A percentile compares a stretch with the other conserved stretches of the same genome.
Conservation (phyloP, 2,888 invertebrate species). For the Eilema griseolum region DNA sequence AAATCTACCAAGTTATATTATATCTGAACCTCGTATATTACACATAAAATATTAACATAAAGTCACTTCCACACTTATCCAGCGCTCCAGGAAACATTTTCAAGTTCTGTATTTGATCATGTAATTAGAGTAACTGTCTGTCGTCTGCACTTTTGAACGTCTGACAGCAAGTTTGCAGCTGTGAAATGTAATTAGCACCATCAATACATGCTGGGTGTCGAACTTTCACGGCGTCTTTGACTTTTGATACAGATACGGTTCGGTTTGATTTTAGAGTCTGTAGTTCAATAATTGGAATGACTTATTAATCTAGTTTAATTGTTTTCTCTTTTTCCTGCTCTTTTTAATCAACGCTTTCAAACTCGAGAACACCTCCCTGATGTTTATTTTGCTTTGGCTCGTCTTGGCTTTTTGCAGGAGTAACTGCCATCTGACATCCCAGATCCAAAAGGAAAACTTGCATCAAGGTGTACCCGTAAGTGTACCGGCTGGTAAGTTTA, state of each 20-base stretch:
- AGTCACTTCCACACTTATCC: conserved; percentile 32
- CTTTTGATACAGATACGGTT: background rate
- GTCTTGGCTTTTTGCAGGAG: no score
- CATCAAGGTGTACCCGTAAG: no score
- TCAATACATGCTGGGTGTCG: conserved; percentile 12
- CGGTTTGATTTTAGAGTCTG: background rate
- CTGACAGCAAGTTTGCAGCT: conserved; percentile 15
- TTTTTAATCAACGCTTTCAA: no score
- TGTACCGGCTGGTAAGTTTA: no score
- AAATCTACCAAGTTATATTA: no score
- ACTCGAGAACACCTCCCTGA: no score
- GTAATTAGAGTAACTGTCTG: conserved; percentile 66
- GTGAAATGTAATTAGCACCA: conserved; percentile 26
- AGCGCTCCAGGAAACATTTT: conserved; percentile 21
- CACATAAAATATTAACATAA: background rate
- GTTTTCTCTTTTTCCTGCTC: background rate
- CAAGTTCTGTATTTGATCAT: conserved; percentile 71
- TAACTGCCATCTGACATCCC: no score
- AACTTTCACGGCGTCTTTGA: background rate
- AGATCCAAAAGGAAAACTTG: no score
- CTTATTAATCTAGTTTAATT: background rate
- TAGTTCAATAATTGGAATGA: no score
- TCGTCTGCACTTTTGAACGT: conserved; percentile 66
- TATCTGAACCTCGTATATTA: background rate
- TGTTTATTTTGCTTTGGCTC: no score